These are phyloP conservation scores for Mesoclemmys tuberculata DNA, from an alignment of 2,113 vertebrate species.

Conservation along the genomic window DNA sequence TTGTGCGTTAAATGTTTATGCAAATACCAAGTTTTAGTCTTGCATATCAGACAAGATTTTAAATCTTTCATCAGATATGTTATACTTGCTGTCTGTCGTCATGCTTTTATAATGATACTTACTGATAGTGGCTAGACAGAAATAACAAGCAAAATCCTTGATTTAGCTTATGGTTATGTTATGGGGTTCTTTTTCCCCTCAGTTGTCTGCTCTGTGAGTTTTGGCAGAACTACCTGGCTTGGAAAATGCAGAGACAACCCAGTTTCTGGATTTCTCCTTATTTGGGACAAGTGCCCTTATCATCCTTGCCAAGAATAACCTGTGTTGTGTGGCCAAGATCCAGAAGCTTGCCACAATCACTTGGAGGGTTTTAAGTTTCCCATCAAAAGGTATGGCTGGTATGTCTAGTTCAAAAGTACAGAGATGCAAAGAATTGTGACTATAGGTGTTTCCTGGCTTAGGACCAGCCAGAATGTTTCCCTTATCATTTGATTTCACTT, in stretches of 20 bases:
- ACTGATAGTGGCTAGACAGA: conserved; percentile 10
- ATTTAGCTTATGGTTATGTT: background rate
- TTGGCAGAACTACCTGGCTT: background rate
- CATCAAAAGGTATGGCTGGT: background rate
- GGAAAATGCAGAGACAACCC: background rate
- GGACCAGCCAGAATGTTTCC: background rate
- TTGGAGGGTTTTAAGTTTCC: background rate
- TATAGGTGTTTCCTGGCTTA: background rate
- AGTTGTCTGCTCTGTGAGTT: background rate
- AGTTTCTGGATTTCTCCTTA: conserved; percentile 7
- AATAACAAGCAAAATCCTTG: conserved; percentile 27
- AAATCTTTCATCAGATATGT: background rate
- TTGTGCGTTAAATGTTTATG: background rate
- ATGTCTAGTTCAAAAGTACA: background rate
- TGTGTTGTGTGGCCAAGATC: background rate
- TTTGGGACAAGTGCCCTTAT: conserved; percentile 18
- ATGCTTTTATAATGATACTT: background rate
- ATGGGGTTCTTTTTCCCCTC: background rate
- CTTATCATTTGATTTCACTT: background rate
- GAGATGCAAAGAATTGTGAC: background rate
- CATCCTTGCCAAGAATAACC: conserved; percentile 34
- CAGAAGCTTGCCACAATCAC: background rate
- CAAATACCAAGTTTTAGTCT: background rate
- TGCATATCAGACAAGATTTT: background rate
- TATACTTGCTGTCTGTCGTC: background rate